These are phyloP conservation scores for Ancistrus triradiatus DNA, from an alignment of 2,113 vertebrate genomes.

Conservation along the genomic window DNA sequence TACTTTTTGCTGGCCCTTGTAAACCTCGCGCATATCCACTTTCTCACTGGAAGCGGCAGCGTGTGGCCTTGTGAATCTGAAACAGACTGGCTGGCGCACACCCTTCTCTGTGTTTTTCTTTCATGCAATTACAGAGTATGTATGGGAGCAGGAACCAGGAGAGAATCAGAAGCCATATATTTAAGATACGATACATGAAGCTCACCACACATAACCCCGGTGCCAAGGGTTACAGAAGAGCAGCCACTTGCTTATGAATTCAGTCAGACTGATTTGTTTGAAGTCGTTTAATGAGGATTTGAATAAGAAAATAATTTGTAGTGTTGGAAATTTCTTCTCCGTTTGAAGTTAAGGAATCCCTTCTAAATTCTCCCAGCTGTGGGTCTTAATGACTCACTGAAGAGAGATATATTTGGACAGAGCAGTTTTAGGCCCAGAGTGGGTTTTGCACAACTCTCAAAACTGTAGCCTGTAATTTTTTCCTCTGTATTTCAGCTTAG, in stretches of 20 bases:
- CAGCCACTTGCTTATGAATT: too few species aligned
- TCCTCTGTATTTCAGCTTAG: conserved; percentile 13
- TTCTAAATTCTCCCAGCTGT: conserved; percentile 8
- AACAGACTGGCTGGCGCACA: not conserved
- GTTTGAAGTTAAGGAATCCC: not conserved
- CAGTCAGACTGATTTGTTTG: too few species aligned
- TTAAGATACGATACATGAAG: conserved; percentile 69
- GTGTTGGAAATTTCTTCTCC: too few species aligned
- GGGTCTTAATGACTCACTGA: conserved; percentile 51
- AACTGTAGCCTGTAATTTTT: conserved; percentile 28
- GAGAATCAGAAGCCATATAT: conserved; percentile 61
- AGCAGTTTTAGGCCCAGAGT: not conserved
- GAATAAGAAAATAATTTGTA: too few species aligned
- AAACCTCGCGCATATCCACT: too few species aligned
- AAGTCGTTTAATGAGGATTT: too few species aligned
- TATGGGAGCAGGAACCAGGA: conserved; percentile 51
- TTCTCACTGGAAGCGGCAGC: not conserved
- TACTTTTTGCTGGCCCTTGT: too few species aligned
- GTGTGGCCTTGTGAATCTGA: not conserved
- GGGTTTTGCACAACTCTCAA: conserved; percentile 25
- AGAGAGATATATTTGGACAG: conserved; percentile 47
- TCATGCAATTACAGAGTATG: conserved; percentile 68
- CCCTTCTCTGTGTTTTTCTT: conserved; percentile 29
- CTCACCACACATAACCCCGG: conserved; percentile 57
- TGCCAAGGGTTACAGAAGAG: conserved; percentile 64